phyloP scores from a whole-genome alignment of 2,888 invertebrate genomes.

The Clitarchus hookeri region DNA sequence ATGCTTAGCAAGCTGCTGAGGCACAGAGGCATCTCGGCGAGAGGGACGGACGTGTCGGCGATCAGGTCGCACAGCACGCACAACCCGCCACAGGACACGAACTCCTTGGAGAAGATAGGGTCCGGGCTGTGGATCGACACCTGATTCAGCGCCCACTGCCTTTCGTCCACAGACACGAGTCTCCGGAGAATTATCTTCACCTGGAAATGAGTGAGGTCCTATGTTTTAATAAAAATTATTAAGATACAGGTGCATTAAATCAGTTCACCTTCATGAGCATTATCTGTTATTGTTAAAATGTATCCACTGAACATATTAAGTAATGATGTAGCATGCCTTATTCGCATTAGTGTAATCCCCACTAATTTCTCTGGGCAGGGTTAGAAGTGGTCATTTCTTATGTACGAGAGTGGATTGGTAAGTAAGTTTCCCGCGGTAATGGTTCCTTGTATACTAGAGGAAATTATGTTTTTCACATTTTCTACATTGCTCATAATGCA shows the following conservation, averaged over 20 bases:
- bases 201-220: background rate
- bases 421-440: too few relatives aligned
- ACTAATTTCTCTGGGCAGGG: too few relatives aligned
- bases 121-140: slow-evolving; percentile 29
- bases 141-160: slow-evolving; percentile 35
- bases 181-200: slow-evolving; percentile 32
- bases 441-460: too few relatives aligned
- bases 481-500: too few relatives aligned
- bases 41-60: background rate
- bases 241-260: too few relatives aligned
- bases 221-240: too few relatives aligned
- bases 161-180: slow-evolving; percentile 10
- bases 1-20: slow-evolving; percentile 28
- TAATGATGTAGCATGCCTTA: too few relatives aligned
- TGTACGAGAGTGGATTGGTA: too few relatives aligned
- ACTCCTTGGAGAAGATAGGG: slow-evolving; percentile 34
- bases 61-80: slow-evolving; percentile 25
- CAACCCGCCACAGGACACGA: slow-evolving; percentile 25
- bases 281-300: slow-evolving; percentile 12
- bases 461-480: too few relatives aligned
- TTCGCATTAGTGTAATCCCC: too few relatives aligned
- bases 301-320: background rate
- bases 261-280: too few relatives aligned
- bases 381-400: too few relatives aligned
- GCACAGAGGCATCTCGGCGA: slow-evolving; percentile 24